Evolutionary conservation across 1,140 invertebrate genomes (phyloP).

Genomic region (Drosophila malerkotliana): DNA sequence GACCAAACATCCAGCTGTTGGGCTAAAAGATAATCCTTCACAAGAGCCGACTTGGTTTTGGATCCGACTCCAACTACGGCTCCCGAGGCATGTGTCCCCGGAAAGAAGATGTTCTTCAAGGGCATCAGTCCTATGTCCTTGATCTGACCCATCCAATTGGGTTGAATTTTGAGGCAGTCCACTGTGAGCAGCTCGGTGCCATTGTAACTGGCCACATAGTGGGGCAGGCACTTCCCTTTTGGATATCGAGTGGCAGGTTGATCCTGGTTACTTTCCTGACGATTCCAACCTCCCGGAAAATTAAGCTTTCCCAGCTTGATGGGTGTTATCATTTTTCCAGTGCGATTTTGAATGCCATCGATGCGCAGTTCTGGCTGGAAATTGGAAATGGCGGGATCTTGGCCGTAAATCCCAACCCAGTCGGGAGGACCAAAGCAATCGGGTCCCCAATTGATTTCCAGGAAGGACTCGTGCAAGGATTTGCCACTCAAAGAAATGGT

Average conservation of each 20-base stretch:
- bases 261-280: slow-evolving; percentile 56
- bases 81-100: slow-evolving; percentile 88
- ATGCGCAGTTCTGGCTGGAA: slow-evolving; percentile 66
- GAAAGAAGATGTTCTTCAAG: slow-evolving; percentile 73
- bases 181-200: slow-evolving; percentile 84
- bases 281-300: slow-evolving; percentile 85
- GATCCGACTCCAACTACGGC: slow-evolving; percentile 84
- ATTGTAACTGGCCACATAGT: slow-evolving; percentile 85
- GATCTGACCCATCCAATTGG: slow-evolving; percentile 87
- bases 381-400: slow-evolving; percentile 69
- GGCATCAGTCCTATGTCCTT: slow-evolving; percentile 69
- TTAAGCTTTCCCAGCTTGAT: slow-evolving; percentile 84
- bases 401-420: slow-evolving; percentile 74
- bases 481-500: slow-evolving; percentile 67
- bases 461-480: slow-evolving; percentile 83
- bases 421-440: slow-evolving; percentile 81
- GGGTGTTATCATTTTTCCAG: slow-evolving; percentile 84
- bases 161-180: slow-evolving; percentile 87
- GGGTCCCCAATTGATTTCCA: slow-evolving; percentile 86
- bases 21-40: slow-evolving; percentile 84
- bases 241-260: slow-evolving; percentile 54
- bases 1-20: slow-evolving; percentile 92
- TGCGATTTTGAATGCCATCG: slow-evolving; percentile 57
- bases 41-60: slow-evolving; percentile 81
- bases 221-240: slow-evolving; percentile 83